Evolutionary conservation across 2,888 invertebrate genomes (phyloP).

Genomic region (Peribatodes rhomboidaria): DNA sequence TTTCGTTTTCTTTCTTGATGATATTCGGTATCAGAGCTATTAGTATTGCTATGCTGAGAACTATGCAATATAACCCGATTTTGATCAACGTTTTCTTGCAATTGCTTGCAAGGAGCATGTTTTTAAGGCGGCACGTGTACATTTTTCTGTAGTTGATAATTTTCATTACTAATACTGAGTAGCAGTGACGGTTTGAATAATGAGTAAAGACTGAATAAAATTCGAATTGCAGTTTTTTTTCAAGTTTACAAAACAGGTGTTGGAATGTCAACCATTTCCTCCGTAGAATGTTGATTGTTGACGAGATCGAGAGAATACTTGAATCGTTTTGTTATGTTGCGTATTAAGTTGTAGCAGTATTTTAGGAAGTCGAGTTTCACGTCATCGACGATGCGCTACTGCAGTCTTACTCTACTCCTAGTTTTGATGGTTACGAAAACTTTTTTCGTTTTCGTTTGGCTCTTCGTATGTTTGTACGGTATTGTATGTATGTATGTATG

Average conservation of each 20-base stretch:
- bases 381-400: too few relatives aligned
- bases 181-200: neutral
- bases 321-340: neutral
- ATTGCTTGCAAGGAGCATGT: constrained; percentile 61
- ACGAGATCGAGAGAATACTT: constrained; percentile 20
- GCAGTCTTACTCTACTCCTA: too few relatives aligned
- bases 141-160: constrained; percentile 41
- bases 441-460: too few relatives aligned
- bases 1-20: too few relatives aligned
- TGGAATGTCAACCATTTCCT: constrained; percentile 8
- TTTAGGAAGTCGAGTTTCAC: neutral
- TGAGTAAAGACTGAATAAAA: too few relatives aligned
- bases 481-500: too few relatives aligned
- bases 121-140: constrained; percentile 61
- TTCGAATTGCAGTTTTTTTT: too few relatives aligned
- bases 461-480: too few relatives aligned
- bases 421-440: too few relatives aligned
- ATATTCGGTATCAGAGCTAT: constrained; percentile 61
- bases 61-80: constrained; percentile 51
- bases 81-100: constrained; percentile 54
- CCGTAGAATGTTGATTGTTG: constrained; percentile 36
- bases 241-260: constrained; percentile 21
- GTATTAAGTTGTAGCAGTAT: neutral
- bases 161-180: constrained; percentile 33
- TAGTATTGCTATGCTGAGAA: constrained; percentile 51